Percentiles rank a stretch among this genome's conserved stretches.
Conservation (phyloP, 2,888 invertebrate species). For the Rotaria socialis region DNA sequence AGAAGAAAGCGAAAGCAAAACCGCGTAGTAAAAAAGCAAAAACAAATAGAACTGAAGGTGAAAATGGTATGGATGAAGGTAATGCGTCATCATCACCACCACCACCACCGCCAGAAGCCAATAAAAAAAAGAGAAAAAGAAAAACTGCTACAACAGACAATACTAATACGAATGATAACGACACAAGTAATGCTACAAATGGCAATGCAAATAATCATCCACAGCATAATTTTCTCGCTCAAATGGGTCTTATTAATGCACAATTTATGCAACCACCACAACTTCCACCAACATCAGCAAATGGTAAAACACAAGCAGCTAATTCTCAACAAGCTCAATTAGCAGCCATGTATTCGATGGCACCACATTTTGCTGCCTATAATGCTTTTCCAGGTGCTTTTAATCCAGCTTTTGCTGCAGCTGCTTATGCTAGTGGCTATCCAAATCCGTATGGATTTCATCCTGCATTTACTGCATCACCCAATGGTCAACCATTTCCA, state of each 20-base stretch:
- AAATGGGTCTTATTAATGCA: conserved; percentile 17
- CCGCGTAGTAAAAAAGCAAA: not conserved
- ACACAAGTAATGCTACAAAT: not conserved
- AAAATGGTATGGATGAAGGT: not conserved
- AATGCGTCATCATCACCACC: not conserved
- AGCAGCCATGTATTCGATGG: not conserved
- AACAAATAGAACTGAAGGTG: not conserved
- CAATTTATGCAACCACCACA: not conserved
- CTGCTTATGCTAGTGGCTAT: conserved; percentile 10
- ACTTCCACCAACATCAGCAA: not conserved
- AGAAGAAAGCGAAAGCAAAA: not conserved
- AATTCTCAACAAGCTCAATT: conserved; percentile 3
- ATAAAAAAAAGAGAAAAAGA: not conserved
- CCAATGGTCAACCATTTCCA: not conserved
- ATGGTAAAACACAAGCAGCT: not conserved
- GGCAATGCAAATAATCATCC: conserved; percentile 6
- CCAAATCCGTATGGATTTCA: not conserved
- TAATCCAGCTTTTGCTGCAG: conserved; percentile 29
- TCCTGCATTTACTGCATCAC: not conserved
- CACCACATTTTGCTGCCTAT: conserved; percentile 16
- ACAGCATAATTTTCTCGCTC: not conserved
- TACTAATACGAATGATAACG: not conserved
- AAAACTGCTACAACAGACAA: not conserved
- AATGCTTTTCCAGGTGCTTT: not conserved
- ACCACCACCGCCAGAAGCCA: not conserved